A percentile compares a stretch with the other conserved stretches of the same genome.
Conservation (phyloP, 2,113 vertebrate genomes). For the Corythaeola cristata region DNA sequence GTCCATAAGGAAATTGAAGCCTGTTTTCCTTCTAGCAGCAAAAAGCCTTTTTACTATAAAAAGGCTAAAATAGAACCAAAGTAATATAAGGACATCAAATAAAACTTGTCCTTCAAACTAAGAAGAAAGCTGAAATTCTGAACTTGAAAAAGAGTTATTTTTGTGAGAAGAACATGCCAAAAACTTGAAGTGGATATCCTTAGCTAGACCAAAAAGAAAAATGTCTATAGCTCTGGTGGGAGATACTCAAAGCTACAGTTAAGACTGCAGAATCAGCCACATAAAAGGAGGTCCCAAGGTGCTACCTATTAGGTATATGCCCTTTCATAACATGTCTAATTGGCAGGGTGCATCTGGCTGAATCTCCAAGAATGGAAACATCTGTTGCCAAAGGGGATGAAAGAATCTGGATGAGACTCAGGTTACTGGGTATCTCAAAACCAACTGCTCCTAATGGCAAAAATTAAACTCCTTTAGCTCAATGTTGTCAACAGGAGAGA, state of each 20-base stretch:
- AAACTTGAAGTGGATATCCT: background rate
- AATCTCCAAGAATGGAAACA: slow-evolving; percentile 15
- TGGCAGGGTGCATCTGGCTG: background rate
- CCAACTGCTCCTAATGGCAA: background rate
- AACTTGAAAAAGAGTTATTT: background rate
- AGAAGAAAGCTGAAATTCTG: background rate
- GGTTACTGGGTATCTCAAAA: background rate
- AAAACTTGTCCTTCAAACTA: background rate
- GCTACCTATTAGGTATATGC: background rate
- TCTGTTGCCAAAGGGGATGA: slow-evolving; percentile 8
- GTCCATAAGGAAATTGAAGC: background rate
- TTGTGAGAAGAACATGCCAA: background rate
- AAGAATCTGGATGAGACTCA: slow-evolving; percentile 20
- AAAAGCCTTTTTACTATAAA: background rate
- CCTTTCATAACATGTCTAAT: background rate
- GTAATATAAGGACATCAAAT: background rate
- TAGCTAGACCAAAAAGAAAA: background rate
- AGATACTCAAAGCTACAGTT: background rate
- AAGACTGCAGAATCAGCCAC: background rate
- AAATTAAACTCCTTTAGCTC: background rate
- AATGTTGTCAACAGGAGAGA: background rate
- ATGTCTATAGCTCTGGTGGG: background rate
- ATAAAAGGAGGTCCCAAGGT: slow-evolving; percentile 11
- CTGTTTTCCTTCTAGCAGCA: background rate
- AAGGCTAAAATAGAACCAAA: background rate